phyloP scores from a whole-genome alignment of 1,140 invertebrate genomes.

The Drosophila bifasciata region DNA sequence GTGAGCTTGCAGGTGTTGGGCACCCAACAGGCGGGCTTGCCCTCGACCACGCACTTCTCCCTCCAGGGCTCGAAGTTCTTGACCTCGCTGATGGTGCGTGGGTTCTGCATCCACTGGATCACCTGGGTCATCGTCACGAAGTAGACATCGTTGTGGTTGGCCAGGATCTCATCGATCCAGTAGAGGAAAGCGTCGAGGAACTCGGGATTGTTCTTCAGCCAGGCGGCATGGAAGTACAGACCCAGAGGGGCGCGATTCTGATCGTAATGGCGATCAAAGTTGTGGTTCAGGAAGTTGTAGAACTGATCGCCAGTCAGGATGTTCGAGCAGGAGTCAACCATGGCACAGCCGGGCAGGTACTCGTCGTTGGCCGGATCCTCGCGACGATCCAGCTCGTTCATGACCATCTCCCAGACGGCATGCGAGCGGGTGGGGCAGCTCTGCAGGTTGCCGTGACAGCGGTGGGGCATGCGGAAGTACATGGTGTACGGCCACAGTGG shows the following conservation, averaged over 20 bases:
- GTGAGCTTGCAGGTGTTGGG: conserved; percentile 95
- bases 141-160: conserved; percentile 96
- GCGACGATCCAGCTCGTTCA: conserved; percentile 96
- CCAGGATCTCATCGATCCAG: conserved; percentile 96
- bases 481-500: conserved; percentile 98
- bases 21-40: conserved; percentile 92
- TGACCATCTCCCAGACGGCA: conserved; percentile 99
- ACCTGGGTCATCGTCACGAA: conserved; percentile 99
- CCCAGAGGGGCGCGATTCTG: conserved; percentile 96
- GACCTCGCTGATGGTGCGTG: conserved; percentile 91
- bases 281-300: conserved; percentile 97
- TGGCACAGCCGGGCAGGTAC: conserved; percentile 96
- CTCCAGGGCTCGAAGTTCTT: conserved; percentile 97
- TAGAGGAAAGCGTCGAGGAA: conserved; percentile 96
- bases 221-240: conserved; percentile 97
- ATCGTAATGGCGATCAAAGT: conserved; percentile 97
- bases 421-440: conserved; percentile 96
- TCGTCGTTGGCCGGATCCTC: conserved; percentile 96
- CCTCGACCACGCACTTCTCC: conserved; percentile 94
- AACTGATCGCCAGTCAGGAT: conserved; percentile 96
- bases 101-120: conserved; percentile 98
- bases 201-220: conserved; percentile 97
- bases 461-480: conserved; percentile 98
- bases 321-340: conserved; percentile 98
- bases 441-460: conserved; percentile 96